A percentile compares a stretch with the other conserved stretches of the same genome.
Conservation (phyloP, 2,888 invertebrate genomes). For the Dinocampus coccinellae region DNA sequence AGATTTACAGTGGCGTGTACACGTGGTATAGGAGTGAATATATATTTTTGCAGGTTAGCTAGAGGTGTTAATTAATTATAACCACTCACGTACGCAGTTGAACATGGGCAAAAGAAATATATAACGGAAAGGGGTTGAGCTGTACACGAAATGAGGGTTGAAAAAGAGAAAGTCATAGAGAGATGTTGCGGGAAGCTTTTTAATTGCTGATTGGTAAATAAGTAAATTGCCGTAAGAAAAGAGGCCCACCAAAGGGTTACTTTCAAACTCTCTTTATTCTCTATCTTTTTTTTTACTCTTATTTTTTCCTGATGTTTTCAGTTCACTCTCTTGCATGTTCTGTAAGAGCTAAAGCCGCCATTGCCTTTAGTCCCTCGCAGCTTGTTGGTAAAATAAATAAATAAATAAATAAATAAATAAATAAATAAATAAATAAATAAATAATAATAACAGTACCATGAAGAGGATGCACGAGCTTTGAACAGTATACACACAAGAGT, state of each 20-base stretch:
- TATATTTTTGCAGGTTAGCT: constrained; percentile 48
- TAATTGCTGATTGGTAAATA: constrained; percentile 64
- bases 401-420: constrained; percentile 29
- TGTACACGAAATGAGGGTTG: not conserved
- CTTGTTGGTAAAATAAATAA: constrained; percentile 44
- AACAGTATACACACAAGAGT: not conserved
- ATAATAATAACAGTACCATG: not conserved
- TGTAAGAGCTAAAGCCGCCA: not conserved
- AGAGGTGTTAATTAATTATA: constrained; percentile 69
- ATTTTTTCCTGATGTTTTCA: no score
- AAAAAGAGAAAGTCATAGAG: not conserved
- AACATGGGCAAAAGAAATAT: constrained; percentile 27
- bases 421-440: constrained; percentile 36
- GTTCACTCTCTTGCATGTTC: no score
- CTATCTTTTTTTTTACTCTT: not conserved
- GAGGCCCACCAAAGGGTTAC: constrained; percentile 33
- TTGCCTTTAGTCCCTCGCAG: constrained; percentile 20
- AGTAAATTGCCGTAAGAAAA: constrained; percentile 61
- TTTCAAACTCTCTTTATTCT: not conserved
- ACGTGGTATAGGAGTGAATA: not conserved
- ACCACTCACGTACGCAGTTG: constrained; percentile 53
- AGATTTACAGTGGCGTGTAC: constrained; percentile 13
- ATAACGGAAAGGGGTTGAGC: not conserved
- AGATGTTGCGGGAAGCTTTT: constrained; percentile 42
- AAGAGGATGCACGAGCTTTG: constrained; percentile 21